Conservation (phyloP, 2,888 invertebrate species). For the Perizoma affinitatum region DNA sequence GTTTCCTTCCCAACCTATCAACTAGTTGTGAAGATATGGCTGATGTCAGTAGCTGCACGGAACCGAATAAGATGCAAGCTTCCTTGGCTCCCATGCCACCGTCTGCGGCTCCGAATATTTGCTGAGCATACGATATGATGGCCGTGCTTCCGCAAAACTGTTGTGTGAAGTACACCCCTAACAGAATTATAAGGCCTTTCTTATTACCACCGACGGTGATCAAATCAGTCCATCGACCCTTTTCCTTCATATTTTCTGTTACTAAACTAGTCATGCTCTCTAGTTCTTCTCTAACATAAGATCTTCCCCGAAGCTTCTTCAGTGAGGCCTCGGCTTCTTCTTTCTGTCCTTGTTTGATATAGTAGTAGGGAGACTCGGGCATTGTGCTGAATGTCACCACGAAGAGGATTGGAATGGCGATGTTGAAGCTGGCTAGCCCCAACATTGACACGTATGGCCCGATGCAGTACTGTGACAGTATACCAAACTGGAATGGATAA, state of each 20-base stretch:
- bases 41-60: constrained; percentile 81
- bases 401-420: constrained; percentile 82
- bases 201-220: constrained; percentile 76
- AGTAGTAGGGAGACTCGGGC: constrained; percentile 87
- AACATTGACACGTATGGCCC: constrained; percentile 84
- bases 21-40: constrained; percentile 83
- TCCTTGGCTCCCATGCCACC: constrained; percentile 74
- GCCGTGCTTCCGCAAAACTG: constrained; percentile 86
- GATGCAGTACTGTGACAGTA: constrained; percentile 84
- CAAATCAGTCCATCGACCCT: constrained; percentile 77
- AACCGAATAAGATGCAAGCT: constrained; percentile 81
- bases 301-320: constrained; percentile 81
- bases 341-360: constrained; percentile 74
- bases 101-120: constrained; percentile 85
- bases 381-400: constrained; percentile 83
- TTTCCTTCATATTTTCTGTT: constrained; percentile 79
- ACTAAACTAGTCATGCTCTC: constrained; percentile 81
- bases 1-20: constrained; percentile 85
- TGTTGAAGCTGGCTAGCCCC: constrained; percentile 81
- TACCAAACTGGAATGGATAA: constrained; percentile 77
- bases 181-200: constrained; percentile 83
- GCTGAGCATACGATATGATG: constrained; percentile 83
- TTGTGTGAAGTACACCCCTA: constrained; percentile 84
- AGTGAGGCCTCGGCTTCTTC: constrained; percentile 83
- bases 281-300: constrained; percentile 82